A percentile compares a stretch with the other conserved stretches of the same genome.
phyloP scores from a whole-genome alignment of 2,888 invertebrate genomes.

The Odontothrips loti region DNA sequence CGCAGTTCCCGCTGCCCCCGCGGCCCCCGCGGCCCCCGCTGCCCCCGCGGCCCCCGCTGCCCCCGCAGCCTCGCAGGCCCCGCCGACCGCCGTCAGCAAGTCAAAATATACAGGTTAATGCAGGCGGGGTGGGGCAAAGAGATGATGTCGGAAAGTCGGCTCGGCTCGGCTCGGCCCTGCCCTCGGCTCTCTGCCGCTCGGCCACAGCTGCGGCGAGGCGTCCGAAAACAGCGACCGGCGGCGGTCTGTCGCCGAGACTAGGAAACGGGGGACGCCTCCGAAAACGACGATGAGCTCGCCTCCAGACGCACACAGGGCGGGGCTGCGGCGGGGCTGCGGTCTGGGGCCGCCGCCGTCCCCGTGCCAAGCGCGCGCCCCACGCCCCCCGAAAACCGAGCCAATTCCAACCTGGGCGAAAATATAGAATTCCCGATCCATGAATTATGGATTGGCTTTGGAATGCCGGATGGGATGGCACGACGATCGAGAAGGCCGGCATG shows the following conservation, averaged over 20 bases:
- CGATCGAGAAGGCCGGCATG: not conserved
- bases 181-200: not conserved
- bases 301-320: not conserved
- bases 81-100: not conserved
- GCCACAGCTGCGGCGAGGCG: not conserved
- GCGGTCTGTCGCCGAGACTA: too few species aligned
- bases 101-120: constrained; percentile 23
- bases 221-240: not conserved
- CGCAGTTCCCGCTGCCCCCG: too few species aligned
- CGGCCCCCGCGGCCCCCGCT: too few species aligned
- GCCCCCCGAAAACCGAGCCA: not conserved
- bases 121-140: not conserved
- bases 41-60: too few species aligned
- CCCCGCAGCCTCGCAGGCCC: too few species aligned
- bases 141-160: not conserved
- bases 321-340: not conserved
- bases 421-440: constrained; percentile 26
- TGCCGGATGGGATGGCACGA: not conserved
- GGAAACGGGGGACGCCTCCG: not conserved
- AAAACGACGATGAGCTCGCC: not conserved
- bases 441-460: not conserved
- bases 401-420: constrained; percentile 12
- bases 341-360: not conserved
- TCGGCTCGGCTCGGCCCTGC: not conserved
- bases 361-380: not conserved